Evolutionary conservation across 23 tunicate genomes (phyloP), one percentile per base, ranked within the genome.

Genomic region (Halocynthia aurantium): DNA sequence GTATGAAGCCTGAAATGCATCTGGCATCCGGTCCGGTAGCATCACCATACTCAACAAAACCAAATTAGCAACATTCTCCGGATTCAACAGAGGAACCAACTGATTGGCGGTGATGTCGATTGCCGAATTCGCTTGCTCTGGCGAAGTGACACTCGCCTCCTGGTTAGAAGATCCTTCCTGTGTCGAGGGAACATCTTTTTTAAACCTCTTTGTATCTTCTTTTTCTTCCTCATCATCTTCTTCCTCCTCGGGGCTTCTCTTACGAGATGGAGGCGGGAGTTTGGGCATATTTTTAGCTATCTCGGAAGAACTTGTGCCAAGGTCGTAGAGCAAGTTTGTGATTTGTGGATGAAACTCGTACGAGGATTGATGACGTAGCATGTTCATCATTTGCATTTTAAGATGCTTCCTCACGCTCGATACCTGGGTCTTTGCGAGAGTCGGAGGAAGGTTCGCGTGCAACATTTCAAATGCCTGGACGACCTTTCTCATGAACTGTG

Each of bases 11-110:
- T 92, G 87, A 70, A 96, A 96, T 5, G 90, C 87, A 55, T 86
- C 96, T 8, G 96, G 99, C 53, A 96, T 96, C 54, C 81, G 80
- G 55, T 96, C 96, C 11, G 99, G 99, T 13, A 96, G 74, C 93
- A 85, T 85, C 9, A 83, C 98, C 98, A 92, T 92, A 79, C 92
- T 86, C 8, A 92, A 82, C 15, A 92, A 67, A 56, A 92, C 98
- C 18, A 92, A 86, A 58, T 92, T 92, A 77, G 98, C 91, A 52
- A 92, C 98, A 66, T 92, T 92, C 63, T 92, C 92, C 8, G 93
- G 85, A 8, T 85, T 77, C 8, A 92, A 61, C 8, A 86, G 66
- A 22, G 98, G 98, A 31, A 83, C 76, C 11, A 92, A 62, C 52
- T 92, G 85, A 57, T 86, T 81, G 44, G 98, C 98, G 5, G 98